Evolutionary conservation across 2,888 invertebrate species (phyloP), one percentile per base, ranked within the genome.

Genomic region (Nomada fabriciana): DNA sequence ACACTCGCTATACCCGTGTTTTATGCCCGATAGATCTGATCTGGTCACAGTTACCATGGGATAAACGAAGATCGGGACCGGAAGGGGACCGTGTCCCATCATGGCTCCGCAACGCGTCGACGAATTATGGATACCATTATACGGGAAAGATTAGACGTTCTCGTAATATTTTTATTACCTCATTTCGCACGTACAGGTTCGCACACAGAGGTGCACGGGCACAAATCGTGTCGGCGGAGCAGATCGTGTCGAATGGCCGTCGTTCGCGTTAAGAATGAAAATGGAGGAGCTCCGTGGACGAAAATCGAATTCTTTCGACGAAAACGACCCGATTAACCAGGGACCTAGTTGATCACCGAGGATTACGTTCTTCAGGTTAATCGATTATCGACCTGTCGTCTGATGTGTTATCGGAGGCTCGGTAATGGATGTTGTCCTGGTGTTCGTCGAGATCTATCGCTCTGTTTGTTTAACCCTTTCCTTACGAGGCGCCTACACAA

Each of bases 131-230:
- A 90, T 87, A 89, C 91, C 89, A 91, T 92, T 92, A 92, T 91
- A 90, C 86, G 86, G 88, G 88, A 88, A 91, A 91, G 91, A 91
- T 92, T 91, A 92, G 90, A 91, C 88, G 87, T 87, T 86, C 90
- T 91, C 91, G 91, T 92, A 92, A 92, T 92, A 92, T 92, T 92
- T 92, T 92, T 92, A 92, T 91, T 86, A 88, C 87, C 88, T 84
- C 84, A 75, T 87, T 86, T 86, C 86, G 81, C 86, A 88, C 83
- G 71, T 81, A 85, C 83, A 71, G 20, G 18, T 60, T 1, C 73
- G 52, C 73, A 68, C 77, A 65, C 72, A 53, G 29, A 63, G 20
- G 50, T 52, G 61, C 50, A 53, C 71, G 60, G 68, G 63, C 84
- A 83, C 80, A 86, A 86, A 86, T 86, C 85, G 76, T 50, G 67